Percentiles rank a stretch among this genome's conserved stretches.
phyloP scores from a whole-genome alignment of 2,888 invertebrate species.

The Cephus nigrinus region DNA sequence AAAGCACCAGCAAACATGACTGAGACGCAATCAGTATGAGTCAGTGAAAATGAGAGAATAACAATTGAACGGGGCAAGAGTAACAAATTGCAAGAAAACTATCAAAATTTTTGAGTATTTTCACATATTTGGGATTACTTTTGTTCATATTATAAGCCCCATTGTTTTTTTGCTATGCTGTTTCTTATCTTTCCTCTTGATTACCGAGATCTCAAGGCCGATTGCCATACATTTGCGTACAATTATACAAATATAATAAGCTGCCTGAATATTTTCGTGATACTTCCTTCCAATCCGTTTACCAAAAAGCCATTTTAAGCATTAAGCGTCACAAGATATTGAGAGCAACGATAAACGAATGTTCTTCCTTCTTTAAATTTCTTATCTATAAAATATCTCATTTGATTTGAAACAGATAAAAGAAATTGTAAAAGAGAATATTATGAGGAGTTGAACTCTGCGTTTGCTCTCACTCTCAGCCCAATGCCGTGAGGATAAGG shows the following conservation, averaged over 20 bases:
- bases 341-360: not conserved
- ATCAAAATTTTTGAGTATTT: not conserved
- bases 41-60: not conserved
- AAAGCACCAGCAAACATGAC: conserved; percentile 44
- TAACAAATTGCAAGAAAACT: conserved; percentile 14
- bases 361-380: not conserved
- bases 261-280: not conserved
- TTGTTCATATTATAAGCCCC: not conserved
- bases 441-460: not conserved
- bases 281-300: not conserved
- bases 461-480: not conserved
- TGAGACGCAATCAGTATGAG: conserved; percentile 30
- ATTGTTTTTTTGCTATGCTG: not conserved
- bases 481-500: conserved; percentile 43
- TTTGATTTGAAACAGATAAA: not conserved
- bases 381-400: not conserved
- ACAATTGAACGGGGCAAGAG: conserved; percentile 17
- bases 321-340: not conserved
- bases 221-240: not conserved
- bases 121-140: not conserved
- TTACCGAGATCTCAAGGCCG: not conserved
- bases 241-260: not conserved
- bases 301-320: not conserved
- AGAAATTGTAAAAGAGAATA: not conserved
- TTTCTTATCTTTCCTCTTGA: not conserved